Base-by-base conservation (phyloP, 2,888 invertebrate genomes). In the Scaptomyza polygonia region DNA sequence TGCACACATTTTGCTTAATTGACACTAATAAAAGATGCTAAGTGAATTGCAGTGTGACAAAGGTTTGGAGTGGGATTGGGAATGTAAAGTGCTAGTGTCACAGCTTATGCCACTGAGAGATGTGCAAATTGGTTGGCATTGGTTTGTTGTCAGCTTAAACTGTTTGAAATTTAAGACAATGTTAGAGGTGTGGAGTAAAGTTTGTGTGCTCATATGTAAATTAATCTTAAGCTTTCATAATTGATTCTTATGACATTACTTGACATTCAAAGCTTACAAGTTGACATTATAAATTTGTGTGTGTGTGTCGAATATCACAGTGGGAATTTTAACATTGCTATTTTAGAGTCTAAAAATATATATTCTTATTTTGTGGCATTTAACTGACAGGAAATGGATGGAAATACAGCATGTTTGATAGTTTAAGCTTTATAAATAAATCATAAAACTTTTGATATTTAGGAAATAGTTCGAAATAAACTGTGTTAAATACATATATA, bases 1-100 rank as follows among this genome's bases (percentile, higher is more conserved):
- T n/a, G 32, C 32, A 34, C 30, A 63, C n/a, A 71, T 66, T 36
- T 34, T 48, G 45, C 43, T 61, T 85, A 85, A 81, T 85, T 85
- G 85, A 44, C 85, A 66, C 83, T 76, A 85, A 82, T 86, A 69
- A 73, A 73, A 86, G 80, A 73, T 68, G 86, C 61, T 65, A 76
- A 69, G 55, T 75, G 69, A 29, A 39, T 32, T 67, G 57, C 67
- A 52, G 25, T 57, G 44, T 51, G 5, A 25, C 29, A 16, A 36
- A 36, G 32, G 32, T 34, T 12, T 14, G n/a, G 9, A 3, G 5
- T 7, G 11, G n/a, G 9, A 1, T 9, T 4, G 1, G n/a, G 4
- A 27, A 5, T 32, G 5, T 32, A 18, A 5, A 29, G 29, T n/a
- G n/a, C 21, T 16, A 21, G 5, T 56, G 44, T 1, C 32, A 12